Percentiles rank a stretch among this genome's conserved stretches.
Evolutionary conservation across 2,888 invertebrate species (phyloP).

Genomic region (Mycalesis mineus): DNA sequence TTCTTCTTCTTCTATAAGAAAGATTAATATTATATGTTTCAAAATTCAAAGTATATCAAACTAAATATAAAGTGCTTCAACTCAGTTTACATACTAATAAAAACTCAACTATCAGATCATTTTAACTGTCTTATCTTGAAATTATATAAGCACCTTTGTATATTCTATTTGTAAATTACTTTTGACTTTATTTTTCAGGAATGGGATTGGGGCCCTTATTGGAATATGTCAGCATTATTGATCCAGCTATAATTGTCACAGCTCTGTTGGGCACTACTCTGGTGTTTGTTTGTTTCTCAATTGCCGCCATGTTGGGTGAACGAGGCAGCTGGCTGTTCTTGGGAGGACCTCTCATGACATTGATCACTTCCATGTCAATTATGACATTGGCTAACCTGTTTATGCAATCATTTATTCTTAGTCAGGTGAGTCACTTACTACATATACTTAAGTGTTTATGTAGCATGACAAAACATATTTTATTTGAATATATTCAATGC

Average conservation of each 20-base stretch:
- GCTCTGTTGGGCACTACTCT: conserved; percentile 91
- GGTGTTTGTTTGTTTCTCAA: conserved; percentile 94
- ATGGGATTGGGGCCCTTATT: conserved; percentile 93
- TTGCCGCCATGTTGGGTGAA: conserved; percentile 91
- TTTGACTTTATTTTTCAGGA: conserved; percentile 69
- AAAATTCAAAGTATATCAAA: too few relatives aligned
- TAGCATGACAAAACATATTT: too few relatives aligned
- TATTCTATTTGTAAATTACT: too few relatives aligned
- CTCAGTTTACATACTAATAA: too few relatives aligned
- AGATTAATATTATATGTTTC: too few relatives aligned
- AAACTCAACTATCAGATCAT: too few relatives aligned
- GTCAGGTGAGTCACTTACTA: conserved; percentile 78
- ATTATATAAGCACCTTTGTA: too few relatives aligned
- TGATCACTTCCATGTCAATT: conserved; percentile 87
- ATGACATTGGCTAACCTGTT: conserved; percentile 91
- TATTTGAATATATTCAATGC: too few relatives aligned
- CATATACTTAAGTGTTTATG: too few relatives aligned
- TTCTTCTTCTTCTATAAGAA: too few relatives aligned
- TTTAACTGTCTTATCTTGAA: too few relatives aligned
- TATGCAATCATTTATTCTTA: conserved; percentile 87
- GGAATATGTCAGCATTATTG: conserved; percentile 85
- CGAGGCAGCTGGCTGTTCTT: conserved; percentile 93
- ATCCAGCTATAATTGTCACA: conserved; percentile 93
- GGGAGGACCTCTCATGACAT: conserved; percentile 91
- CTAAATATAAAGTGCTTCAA: too few relatives aligned